Evolutionary conservation across 2,797 vertebrate genomes (phyloP), one percentile per base, ranked within the genome.

Genomic region (Danio choprae): DNA sequence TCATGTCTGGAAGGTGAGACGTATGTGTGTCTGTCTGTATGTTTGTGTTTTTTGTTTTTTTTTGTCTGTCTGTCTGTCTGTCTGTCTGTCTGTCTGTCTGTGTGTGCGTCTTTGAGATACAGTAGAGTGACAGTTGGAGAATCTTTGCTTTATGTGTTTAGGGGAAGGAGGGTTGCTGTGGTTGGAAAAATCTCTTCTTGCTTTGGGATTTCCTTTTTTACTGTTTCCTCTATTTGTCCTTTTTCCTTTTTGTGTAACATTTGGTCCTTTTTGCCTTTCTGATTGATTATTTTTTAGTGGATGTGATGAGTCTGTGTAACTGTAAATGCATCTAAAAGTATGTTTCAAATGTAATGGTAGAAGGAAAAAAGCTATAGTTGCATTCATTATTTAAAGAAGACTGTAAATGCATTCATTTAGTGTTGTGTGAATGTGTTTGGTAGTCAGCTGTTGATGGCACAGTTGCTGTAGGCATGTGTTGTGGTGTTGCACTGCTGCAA

Each of bases 1-100:
- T 97, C 96, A 91, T 98, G 96, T 89, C 89, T 97, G 86, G 96
- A 96, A 96, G 96, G 97, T 98, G 94, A 90, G 80, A 65, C 50
- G 1, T 73, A 56, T 67, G 11, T 58, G 13, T 74, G 40, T 56
- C n/a, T 40, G 41, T 65, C 10, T 41, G 15, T 3, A 2, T 58
- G 53, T 10, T 38, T 70, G 76, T 70, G 53, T 36, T 4, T 38
- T 69, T 51, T 60, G n/a, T 59, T 50, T 16, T n/a, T n/a, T 59
- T 13, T n/a, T 60, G 8, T 41, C 9, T 72, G 10, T 82, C 65
- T 3, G n/a, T 62, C 58, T 50, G 69, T 71, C 65, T 84, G 73
- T 81, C n/a, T n/a, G n/a, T n/a, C n/a, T 60, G 8, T 41, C 9
- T 72, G 10, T 82, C 65, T 3, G n/a, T 62, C 58, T 50, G 69